Percentiles rank a stretch among this genome's conserved stretches.
Conservation (phyloP, 92 coral and sea anemone genomes). For the Phymanthus crucifer region DNA sequence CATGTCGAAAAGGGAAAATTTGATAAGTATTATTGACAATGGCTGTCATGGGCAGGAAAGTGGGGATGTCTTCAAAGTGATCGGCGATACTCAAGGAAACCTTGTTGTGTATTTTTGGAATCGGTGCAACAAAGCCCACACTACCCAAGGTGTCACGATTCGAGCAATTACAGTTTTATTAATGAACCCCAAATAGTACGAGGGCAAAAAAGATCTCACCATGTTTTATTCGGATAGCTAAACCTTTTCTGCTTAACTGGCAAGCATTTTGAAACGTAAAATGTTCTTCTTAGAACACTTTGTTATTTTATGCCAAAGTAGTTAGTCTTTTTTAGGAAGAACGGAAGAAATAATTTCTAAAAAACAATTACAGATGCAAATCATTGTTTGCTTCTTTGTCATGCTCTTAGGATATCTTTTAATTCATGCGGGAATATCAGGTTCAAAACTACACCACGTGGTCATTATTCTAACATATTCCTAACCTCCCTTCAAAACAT, state of each 20-base stretch:
- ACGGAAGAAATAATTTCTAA: not conserved
- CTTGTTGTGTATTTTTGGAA: too few relatives aligned
- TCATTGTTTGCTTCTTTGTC: slow-evolving; percentile 7
- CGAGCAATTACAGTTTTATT: too few relatives aligned
- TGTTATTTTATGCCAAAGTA: not conserved
- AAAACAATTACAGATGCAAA: slow-evolving; percentile 10
- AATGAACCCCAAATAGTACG: too few relatives aligned
- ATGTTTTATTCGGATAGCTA: too few relatives aligned
- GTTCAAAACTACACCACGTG: slow-evolving; percentile 1
- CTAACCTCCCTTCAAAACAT: not conserved
- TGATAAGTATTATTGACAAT: not conserved
- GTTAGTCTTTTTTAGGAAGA: slow-evolving; percentile 1
- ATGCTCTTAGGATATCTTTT: not conserved
- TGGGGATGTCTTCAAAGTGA: too few relatives aligned
- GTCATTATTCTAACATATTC: not conserved
- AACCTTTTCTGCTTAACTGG: not conserved
- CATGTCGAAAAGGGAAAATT: not conserved
- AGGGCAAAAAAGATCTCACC: too few relatives aligned
- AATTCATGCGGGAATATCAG: slow-evolving; percentile 16
- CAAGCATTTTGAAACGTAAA: not conserved
- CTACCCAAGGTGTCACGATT: too few relatives aligned
- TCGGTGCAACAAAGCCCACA: too few relatives aligned
- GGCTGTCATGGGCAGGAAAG: not conserved
- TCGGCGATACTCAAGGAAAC: too few relatives aligned
- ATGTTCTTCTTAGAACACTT: not conserved